Evolutionary conservation across 2,888 invertebrate genomes (phyloP), one percentile per base, ranked within the genome.

Genomic region (Melipona beecheii): DNA sequence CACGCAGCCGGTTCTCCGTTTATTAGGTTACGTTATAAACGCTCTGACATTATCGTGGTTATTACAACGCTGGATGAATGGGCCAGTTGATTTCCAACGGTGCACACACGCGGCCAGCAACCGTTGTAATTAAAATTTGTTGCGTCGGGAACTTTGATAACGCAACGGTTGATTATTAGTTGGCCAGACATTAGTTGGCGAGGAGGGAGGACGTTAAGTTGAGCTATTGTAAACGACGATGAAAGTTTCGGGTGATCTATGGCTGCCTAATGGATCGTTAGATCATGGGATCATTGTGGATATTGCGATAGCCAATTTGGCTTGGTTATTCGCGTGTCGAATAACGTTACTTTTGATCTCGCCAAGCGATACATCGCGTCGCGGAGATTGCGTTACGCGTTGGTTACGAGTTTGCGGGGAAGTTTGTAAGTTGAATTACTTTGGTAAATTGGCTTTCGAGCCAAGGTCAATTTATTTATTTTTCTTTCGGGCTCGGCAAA

Each of bases 41-140:
- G 73, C 50, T 43, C 4, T 36, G 49, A 49, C 73, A 65, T 65
- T 71, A 72, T 56, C 43, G 71, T 43, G 31, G 54, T 71, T 71
- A 77, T 77, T 77, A 71, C 62, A 54, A 11, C 11, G 5, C 43
- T 1, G 4, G 58, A 52, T 21, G 52, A 50, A 54, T 64, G 24
- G 6, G 24, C 36, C 54, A 43, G 36, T 64, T 27, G 71, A 71
- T 64, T 70, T 27, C n/a, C n/a, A 1, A 13, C 15, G 11, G 64
- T 6, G 15, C 2, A n/a, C 19, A 31, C 36, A 43, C 74, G 19
- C 27, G 31, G 43, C 43, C 43, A 43, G 43, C 43, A 43, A 36
- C 50, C 24, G 49, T 69, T 31, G 43, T 77, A 77, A 71, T 77
- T 77, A 62, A 77, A 71, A 62, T 70, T 54, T 50, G 54, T 64